Conservation (phyloP, 2,113 vertebrate genomes). For the Recurvirostra avosetta region DNA sequence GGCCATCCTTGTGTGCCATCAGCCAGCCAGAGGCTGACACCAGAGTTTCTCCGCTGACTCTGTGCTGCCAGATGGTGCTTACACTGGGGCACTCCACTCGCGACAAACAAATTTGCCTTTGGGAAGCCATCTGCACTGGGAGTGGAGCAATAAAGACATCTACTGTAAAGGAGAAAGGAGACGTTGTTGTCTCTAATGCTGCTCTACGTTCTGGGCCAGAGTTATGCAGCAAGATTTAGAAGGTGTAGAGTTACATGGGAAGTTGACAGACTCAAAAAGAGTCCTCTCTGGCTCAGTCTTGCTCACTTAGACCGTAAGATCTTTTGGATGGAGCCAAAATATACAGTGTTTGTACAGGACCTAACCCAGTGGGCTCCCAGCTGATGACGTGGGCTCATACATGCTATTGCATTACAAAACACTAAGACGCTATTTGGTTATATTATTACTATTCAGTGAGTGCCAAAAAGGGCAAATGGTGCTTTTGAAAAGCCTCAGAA, state of each 20-base stretch:
- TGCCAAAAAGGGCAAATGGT: not conserved
- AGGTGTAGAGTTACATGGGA: not conserved
- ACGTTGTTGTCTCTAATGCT: not conserved
- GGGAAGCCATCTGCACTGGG: not conserved
- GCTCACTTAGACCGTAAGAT: not conserved
- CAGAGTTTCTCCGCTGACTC: not conserved
- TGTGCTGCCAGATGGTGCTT: not conserved
- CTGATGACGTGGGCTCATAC: not conserved
- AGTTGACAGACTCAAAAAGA: not conserved
- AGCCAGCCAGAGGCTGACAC: not conserved
- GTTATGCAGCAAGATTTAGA: not conserved
- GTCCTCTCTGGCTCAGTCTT: not conserved
- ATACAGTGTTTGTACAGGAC: not conserved
- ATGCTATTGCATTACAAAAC: not conserved
- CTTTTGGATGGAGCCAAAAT: not conserved
- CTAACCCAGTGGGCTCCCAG: not conserved
- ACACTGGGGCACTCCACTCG: accelerated
- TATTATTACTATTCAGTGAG: not conserved
- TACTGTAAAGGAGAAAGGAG: not conserved
- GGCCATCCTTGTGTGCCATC: not conserved
- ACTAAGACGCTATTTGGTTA: not conserved
- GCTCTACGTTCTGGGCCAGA: not conserved
- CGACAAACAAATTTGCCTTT: not conserved
- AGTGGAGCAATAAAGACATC: not conserved
- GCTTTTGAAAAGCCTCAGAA: not conserved